Base-by-base conservation (phyloP, 2,888 invertebrate species). In the Heliconius ethilla region DNA sequence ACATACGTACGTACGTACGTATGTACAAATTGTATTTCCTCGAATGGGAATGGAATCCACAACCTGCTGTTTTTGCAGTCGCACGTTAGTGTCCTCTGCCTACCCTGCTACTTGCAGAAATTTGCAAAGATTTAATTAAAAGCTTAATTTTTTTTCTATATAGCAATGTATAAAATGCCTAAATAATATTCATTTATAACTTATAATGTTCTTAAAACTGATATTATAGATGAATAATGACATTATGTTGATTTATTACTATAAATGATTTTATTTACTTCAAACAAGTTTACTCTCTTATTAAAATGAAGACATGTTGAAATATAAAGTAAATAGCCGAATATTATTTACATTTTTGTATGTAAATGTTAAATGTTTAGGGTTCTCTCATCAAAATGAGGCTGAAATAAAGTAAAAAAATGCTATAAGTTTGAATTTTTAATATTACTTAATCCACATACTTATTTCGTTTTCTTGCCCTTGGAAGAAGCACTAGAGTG, bases 291-390 rank as follows among this genome's bases (percentile, higher is more conserved):
- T 22, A 29, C 55, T 55, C 70, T 27, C 70, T 70, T 55, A 70
- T 70, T 70, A 70, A 15, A 74, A 45, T 73, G 37, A 72, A 67
- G 59, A 66, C n/a, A 67, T 67, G 55, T 70, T 51, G 70, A 70
- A 70, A 70, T 55, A 55, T 70, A 27, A 55, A 70, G 11, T 70
- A 70, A 70, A 70, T 55, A 29, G n/a, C 3, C 3, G 3, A 27
- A 55, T 70, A n/a, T 55, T 70, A 70, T 55, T 55, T 70, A 70
- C 51, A 27, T 70, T 70, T 51, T 70, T 70, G 27, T 70, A 27
- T 33, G 22, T 51, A 51, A 55, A 67, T 37, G 22, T 66, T 1
- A 37, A n/a, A 13, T 22, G 13, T 11, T n/a, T n/a, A 37, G 29
- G 29, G 29, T 29, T 29, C 29, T 29, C 29, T 29, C 5, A 29